These are phyloP conservation scores for Lagocephalus sceleratus DNA, from an alignment of 2,797 vertebrate species.

Conservation along the genomic window DNA sequence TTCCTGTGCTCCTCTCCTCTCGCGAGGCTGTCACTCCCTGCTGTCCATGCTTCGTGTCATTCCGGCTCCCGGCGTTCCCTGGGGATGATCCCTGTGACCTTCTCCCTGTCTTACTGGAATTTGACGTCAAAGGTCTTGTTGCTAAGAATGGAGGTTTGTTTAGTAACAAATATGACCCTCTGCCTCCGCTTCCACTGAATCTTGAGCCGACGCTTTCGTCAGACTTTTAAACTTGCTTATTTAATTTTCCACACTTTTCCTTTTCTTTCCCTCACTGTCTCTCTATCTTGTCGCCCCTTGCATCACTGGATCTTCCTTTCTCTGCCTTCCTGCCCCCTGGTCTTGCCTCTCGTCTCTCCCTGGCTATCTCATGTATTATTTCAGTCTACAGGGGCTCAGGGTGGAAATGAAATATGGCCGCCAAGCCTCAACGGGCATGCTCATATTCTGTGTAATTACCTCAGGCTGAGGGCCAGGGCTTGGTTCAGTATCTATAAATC, in stretches of 20 bases:
- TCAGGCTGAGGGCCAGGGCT: slow-evolving; percentile 67
- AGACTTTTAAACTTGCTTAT: slow-evolving; percentile 37
- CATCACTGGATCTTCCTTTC: slow-evolving; percentile 65
- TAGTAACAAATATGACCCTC: slow-evolving; percentile 84
- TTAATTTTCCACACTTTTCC: slow-evolving; percentile 29
- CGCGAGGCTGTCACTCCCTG: slow-evolving; percentile 69
- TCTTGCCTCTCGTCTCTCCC: slow-evolving; percentile 65
- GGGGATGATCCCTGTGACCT: slow-evolving; percentile 86
- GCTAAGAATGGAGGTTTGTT: slow-evolving; percentile 86
- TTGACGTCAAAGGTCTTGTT: slow-evolving; percentile 89
- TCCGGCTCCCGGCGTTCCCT: slow-evolving; percentile 78
- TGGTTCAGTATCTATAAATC: slow-evolving; percentile 77
- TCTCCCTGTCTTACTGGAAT: slow-evolving; percentile 88
- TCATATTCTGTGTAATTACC: slow-evolving; percentile 80
- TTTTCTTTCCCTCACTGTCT: slow-evolving; percentile 23
- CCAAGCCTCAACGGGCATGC: slow-evolving; percentile 75
- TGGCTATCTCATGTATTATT: slow-evolving; percentile 76
- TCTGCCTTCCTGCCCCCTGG: slow-evolving; percentile 61
- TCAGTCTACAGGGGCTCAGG: slow-evolving; percentile 74
- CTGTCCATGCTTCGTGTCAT: slow-evolving; percentile 67
- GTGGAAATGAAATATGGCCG: slow-evolving; percentile 76
- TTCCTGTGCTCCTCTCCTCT: slow-evolving; percentile 69
- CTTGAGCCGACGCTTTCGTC: slow-evolving; percentile 28
- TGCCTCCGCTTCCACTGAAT: slow-evolving; percentile 54
- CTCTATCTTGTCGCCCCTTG: slow-evolving; percentile 47